phyloP scores from a whole-genome alignment of 2,888 invertebrate genomes.

The Andrena trimmerana region DNA sequence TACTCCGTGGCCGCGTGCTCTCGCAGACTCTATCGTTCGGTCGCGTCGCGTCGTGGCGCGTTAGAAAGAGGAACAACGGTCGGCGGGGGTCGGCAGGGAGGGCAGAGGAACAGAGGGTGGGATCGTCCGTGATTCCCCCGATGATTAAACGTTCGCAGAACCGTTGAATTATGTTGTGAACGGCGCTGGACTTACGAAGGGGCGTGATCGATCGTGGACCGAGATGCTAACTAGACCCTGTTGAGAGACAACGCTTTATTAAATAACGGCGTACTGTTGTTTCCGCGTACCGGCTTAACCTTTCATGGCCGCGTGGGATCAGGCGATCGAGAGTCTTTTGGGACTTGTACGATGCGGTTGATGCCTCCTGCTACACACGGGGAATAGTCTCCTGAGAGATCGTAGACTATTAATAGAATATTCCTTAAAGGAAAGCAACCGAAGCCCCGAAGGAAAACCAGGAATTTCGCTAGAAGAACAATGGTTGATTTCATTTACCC shows the following conservation, averaged over 20 bases:
- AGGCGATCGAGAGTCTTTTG: not conserved
- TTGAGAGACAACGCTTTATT: constrained; percentile 72
- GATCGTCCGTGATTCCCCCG: constrained; percentile 63
- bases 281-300: constrained; percentile 49
- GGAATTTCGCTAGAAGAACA: not conserved
- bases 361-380: too few relatives aligned
- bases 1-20: constrained; percentile 16
- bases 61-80: constrained; percentile 50
- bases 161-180: constrained; percentile 75
- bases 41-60: constrained; percentile 33
- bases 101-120: constrained; percentile 51
- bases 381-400: too few relatives aligned
- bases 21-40: constrained; percentile 29
- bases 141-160: constrained; percentile 76
- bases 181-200: constrained; percentile 65
- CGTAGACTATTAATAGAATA: too few relatives aligned
- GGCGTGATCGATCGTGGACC: constrained; percentile 72
- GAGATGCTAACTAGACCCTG: constrained; percentile 73
- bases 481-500: constrained; percentile 12
- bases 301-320: constrained; percentile 40
- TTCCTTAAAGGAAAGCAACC: not conserved
- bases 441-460: not conserved
- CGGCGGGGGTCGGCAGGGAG: not conserved
- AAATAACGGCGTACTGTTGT: constrained; percentile 64
- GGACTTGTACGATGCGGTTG: too few relatives aligned